phyloP scores from a whole-genome alignment of 2,113 vertebrate species.

The Equus przewalskii region DNA sequence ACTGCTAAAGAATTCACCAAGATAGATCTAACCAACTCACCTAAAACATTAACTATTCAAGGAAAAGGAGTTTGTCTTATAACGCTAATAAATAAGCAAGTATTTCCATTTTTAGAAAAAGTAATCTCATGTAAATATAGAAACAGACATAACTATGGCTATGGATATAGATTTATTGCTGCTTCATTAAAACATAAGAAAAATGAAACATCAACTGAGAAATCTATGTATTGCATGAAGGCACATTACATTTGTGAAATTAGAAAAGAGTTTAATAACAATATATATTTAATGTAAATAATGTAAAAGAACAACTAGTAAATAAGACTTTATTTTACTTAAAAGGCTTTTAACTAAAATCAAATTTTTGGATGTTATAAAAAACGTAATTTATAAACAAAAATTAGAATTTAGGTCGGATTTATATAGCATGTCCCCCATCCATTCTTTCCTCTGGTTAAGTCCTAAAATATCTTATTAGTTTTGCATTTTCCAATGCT shows the following conservation, averaged over 20 bases:
- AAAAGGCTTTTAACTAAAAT: not conserved
- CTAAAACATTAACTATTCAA: constrained; percentile 65
- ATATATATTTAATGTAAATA: not conserved
- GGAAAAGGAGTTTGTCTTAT: constrained; percentile 31
- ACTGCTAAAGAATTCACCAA: constrained; percentile 72
- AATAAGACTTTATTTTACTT: constrained; percentile 3
- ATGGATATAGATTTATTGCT: constrained; percentile 56
- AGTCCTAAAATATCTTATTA: constrained; percentile 47
- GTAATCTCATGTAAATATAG: constrained; percentile 5
- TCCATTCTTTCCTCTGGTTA: not conserved
- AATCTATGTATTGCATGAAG: constrained; percentile 58
- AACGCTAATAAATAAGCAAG: not conserved
- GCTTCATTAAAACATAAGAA: constrained; percentile 73
- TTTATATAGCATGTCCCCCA: not conserved
- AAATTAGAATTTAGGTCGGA: not conserved
- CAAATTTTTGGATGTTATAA: not conserved
- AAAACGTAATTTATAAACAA: constrained; percentile 46
- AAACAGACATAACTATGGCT: not conserved
- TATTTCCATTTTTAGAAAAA: constrained; percentile 42
- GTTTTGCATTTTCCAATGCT: not conserved
- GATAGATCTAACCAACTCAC: constrained; percentile 78
- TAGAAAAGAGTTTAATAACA: constrained; percentile 57
- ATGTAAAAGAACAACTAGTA: not conserved
- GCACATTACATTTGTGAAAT: constrained; percentile 70
- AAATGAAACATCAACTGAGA: constrained; percentile 37